phyloP scores from a whole-genome alignment of 1,140 invertebrate genomes.

The Leptinotarsa defecta region DNA sequence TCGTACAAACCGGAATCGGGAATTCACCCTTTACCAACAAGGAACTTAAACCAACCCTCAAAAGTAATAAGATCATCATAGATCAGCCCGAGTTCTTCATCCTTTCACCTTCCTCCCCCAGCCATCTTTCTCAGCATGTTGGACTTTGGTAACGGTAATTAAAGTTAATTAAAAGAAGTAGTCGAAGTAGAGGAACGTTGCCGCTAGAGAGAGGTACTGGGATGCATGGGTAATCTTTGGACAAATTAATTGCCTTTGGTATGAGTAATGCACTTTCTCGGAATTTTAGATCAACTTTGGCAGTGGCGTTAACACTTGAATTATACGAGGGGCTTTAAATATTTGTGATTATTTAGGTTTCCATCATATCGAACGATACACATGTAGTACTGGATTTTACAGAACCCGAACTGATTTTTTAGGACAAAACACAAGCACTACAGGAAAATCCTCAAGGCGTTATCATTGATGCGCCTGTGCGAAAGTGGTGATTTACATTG shows the following conservation, averaged over 20 bases:
- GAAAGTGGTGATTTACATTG: no score
- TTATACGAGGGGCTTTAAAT: no score
- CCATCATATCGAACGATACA: no score
- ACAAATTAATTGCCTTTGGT: slow-evolving; percentile 55
- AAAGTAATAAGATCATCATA: slow-evolving; percentile 53
- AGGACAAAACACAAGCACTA: no score
- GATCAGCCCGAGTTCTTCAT: slow-evolving; percentile 42
- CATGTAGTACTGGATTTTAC: no score
- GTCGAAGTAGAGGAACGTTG: slow-evolving; percentile 37
- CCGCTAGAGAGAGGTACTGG: slow-evolving; percentile 45
- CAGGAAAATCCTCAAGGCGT: no score
- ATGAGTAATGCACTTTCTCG: slow-evolving; percentile 50
- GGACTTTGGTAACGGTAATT: slow-evolving; percentile 55
- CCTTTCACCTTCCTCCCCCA: slow-evolving; percentile 12
- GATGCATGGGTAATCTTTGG: slow-evolving; percentile 53
- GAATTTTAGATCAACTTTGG: slow-evolving; percentile 5
- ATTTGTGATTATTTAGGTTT: no score
- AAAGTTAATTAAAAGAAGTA: slow-evolving; percentile 56
- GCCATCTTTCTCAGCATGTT: slow-evolving; percentile 37
- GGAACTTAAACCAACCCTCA: slow-evolving; percentile 27
- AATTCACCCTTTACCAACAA: slow-evolving; percentile 41
- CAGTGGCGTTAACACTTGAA: background rate
- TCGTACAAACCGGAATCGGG: background rate
- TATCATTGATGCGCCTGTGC: no score
- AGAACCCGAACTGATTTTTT: no score